Evolutionary conservation across 2,113 vertebrate species (phyloP), one percentile per base, ranked within the genome.

Genomic region (Ptyas mucosa): DNA sequence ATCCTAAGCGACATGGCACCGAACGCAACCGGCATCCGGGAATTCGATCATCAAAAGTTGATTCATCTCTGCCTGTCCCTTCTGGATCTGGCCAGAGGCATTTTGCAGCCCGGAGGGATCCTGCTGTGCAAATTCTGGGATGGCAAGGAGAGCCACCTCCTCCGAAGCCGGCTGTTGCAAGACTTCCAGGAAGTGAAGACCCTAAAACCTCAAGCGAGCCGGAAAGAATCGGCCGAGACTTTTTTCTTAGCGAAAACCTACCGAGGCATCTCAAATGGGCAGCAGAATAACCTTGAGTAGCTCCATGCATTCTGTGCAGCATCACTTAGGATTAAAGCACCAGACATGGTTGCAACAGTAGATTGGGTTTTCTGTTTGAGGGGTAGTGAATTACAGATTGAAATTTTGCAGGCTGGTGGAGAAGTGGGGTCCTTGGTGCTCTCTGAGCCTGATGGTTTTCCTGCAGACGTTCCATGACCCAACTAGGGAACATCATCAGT

Each of bases 1-100:
- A 97, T 99, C 95, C 96, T 99, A 93, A 99, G 99, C 0, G 99
- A 99, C 96, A 98, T 99, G 99, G 99, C 99, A 0, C 99, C 99
- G 61, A 99, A 99, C 0, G 99, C 99, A 3, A 98, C 98, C 0
- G 99, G 99, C 34, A 97, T 99, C 91, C 97, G 95, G 46, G 98
- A 98, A 5, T 97, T 99, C 90, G 99, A 99, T 96, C 99, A 99
- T 0, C 98, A 99, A 94, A 98, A 95, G 88, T 96, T 99, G 87
- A 95, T 99, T 85, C 87, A 0, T 5, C 97, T 99, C 93, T 99
- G 99, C 93, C 93, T 98, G 24, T 96, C 97, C 46, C 95, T 99
- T 58, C 91, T 98, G 92, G 97, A 98, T 91, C 52, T 99, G 61
- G 97, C 98, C n/a, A 95, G 93, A 23, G 97, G 88, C 90, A 88